Evolutionary conservation across 2,113 vertebrate genomes (phyloP).

Genomic region (Neotragus pygmaeus): DNA sequence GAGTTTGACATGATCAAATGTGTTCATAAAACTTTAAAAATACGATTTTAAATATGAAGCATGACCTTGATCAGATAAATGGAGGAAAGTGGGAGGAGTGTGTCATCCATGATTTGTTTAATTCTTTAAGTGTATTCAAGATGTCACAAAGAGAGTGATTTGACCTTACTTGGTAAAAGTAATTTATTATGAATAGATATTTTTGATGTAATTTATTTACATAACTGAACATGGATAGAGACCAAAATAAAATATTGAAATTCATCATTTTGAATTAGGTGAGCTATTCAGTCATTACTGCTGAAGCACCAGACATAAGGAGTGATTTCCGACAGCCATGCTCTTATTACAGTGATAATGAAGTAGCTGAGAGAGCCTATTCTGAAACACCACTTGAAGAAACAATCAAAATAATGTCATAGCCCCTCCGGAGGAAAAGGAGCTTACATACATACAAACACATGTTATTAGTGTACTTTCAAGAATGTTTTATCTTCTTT

Average conservation of each 20-base stretch:
- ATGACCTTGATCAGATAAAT: constrained; percentile 34
- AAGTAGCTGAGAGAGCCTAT: not conserved
- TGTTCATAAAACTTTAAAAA: constrained; percentile 14
- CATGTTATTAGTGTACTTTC: not conserved
- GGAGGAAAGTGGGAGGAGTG: not conserved
- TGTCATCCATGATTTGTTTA: constrained; percentile 17
- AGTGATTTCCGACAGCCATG: not conserved
- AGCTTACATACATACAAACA: not conserved
- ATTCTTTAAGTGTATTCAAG: constrained; percentile 32
- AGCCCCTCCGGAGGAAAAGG: not conserved
- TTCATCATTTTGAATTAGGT: constrained; percentile 28
- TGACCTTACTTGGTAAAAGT: not conserved
- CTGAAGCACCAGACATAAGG: not conserved
- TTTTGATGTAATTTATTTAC: constrained; percentile 34
- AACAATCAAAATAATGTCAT: not conserved
- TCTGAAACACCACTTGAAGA: not conserved
- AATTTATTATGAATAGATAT: constrained; percentile 56
- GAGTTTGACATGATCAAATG: not conserved
- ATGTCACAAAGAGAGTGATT: constrained; percentile 21
- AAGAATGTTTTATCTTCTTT: not conserved
- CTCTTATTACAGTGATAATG: not conserved
- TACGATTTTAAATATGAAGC: not conserved
- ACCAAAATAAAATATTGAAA: constrained; percentile 56
- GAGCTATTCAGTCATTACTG: constrained; percentile 13
- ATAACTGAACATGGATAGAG: not conserved